Percentiles rank a stretch among this genome's conserved stretches.
Conservation (phyloP, 2,888 invertebrate species). For the Agrilus cyanescens region DNA sequence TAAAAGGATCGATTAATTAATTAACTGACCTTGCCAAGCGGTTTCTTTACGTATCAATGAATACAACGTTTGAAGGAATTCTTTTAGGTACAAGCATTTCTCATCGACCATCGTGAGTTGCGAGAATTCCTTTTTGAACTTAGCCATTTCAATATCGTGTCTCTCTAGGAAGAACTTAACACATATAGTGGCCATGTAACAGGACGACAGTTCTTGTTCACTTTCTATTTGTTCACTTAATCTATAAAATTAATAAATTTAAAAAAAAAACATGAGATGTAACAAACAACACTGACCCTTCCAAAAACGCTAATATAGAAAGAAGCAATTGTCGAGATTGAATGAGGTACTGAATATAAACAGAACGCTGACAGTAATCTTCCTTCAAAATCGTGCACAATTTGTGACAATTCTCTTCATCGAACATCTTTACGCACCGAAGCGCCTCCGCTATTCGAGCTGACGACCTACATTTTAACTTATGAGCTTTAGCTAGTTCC, state of each 20-base stretch:
- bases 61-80: slow-evolving; percentile 61
- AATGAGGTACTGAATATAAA: slow-evolving; percentile 72
- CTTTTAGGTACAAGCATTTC: slow-evolving; percentile 78
- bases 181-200: slow-evolving; percentile 63
- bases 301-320: slow-evolving; percentile 59
- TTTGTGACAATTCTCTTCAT: slow-evolving; percentile 58
- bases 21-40: slow-evolving; percentile 54
- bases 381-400: slow-evolving; percentile 61
- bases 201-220: slow-evolving; percentile 60
- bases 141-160: slow-evolving; percentile 56
- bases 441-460: slow-evolving; percentile 76
- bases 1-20: background rate
- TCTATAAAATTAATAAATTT: slow-evolving; percentile 26
- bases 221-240: slow-evolving; percentile 48
- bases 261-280: slow-evolving; percentile 1
- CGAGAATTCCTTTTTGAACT: slow-evolving; percentile 72
- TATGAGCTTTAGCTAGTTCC: slow-evolving; percentile 72
- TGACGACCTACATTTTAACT: slow-evolving; percentile 63
- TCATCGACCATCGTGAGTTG: slow-evolving; percentile 75
- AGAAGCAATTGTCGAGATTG: slow-evolving; percentile 68
- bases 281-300: slow-evolving; percentile 38
- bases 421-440: slow-evolving; percentile 62
- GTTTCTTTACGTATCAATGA: slow-evolving; percentile 57
- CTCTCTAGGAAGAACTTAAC: slow-evolving; percentile 72
- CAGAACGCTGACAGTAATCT: slow-evolving; percentile 65